Evolutionary conservation across 2,797 vertebrate species (phyloP), one percentile per base, ranked within the genome.

Genomic region (Remorina albescens): DNA sequence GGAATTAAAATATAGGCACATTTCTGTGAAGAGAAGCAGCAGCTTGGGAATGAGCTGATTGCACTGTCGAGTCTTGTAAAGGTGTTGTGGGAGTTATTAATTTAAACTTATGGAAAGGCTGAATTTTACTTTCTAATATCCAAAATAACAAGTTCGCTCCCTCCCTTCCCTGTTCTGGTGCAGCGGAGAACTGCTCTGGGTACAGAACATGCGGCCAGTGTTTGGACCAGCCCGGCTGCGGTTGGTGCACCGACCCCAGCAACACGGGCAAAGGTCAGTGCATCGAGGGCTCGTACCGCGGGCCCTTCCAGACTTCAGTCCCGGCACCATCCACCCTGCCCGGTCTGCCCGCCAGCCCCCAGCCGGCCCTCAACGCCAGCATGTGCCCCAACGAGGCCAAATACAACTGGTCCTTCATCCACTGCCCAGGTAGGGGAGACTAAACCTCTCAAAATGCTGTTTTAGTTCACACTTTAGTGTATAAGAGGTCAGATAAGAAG

Each of bases 401-500:
- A 57, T 98, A 96, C 67, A 98, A 97, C 80, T 99, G 98, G 98
- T 98, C 97, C 80, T 99, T 99, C 57, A 98, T 99, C 78, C 96
- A 97, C 62, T 99, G 98, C 72, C 98, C 98, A 91, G 97, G 98
- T 99, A 91, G 5, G 66, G 1, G 1, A 4, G n/a, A 42, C 44
- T 25, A 11, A 23, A 13, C 4, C 25, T 60, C 18, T 51, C 12
- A 50, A 51, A 32, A 25, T 3, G 42, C 8, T n/a, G n/a, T n/a
- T n/a, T n/a, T n/a, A n/a, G n/a, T n/a, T n/a, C n/a, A n/a, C n/a
- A n/a, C n/a, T n/a, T n/a, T n/a, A 18, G 15, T 8, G 4, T 36
- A 8, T 36, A 36, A 36, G 34, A 36, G 34, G 8, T 32, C 6
- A n/a, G n/a, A n/a, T n/a, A n/a, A n/a, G n/a, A n/a, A n/a, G n/a